Evolutionary conservation across 1,140 invertebrate genomes (phyloP).

Genomic region (Colletes gigas): DNA sequence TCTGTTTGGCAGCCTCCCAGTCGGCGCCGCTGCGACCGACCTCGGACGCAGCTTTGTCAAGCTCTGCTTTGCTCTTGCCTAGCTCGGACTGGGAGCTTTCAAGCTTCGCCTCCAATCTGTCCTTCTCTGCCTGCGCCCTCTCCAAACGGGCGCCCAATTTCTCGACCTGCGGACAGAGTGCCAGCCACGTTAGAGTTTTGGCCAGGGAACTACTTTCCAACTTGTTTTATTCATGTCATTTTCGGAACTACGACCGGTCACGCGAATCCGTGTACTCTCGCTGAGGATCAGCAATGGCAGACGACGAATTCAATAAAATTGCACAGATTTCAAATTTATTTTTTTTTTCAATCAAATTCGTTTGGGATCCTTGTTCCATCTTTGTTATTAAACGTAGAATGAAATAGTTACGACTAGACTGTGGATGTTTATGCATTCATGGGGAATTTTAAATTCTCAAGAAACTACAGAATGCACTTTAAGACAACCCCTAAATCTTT

Average conservation of each 20-base stretch:
- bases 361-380: too few relatives aligned
- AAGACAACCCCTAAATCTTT: too few relatives aligned
- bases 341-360: too few relatives aligned
- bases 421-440: too few relatives aligned
- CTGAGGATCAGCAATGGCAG: too few relatives aligned
- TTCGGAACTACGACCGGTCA: background rate
- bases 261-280: too few relatives aligned
- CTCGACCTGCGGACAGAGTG: constrained; percentile 83
- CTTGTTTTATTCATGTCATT: background rate
- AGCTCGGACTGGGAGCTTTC: constrained; percentile 96
- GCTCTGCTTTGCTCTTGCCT: constrained; percentile 95
- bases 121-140: constrained; percentile 93
- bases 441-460: too few relatives aligned
- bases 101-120: constrained; percentile 93
- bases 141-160: constrained; percentile 93
- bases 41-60: constrained; percentile 94
- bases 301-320: too few relatives aligned
- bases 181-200: background rate
- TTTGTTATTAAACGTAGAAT: too few relatives aligned
- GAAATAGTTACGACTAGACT: too few relatives aligned
- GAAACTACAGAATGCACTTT: too few relatives aligned
- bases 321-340: too few relatives aligned
- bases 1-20: constrained; percentile 94
- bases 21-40: constrained; percentile 93
- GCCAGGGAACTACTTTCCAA: background rate